Percentiles rank a stretch among this genome's conserved stretches.
These are phyloP conservation scores for Pristionchus japonicus DNA, from an alignment of 2,888 invertebrate species.

Conservation along the genomic window DNA sequence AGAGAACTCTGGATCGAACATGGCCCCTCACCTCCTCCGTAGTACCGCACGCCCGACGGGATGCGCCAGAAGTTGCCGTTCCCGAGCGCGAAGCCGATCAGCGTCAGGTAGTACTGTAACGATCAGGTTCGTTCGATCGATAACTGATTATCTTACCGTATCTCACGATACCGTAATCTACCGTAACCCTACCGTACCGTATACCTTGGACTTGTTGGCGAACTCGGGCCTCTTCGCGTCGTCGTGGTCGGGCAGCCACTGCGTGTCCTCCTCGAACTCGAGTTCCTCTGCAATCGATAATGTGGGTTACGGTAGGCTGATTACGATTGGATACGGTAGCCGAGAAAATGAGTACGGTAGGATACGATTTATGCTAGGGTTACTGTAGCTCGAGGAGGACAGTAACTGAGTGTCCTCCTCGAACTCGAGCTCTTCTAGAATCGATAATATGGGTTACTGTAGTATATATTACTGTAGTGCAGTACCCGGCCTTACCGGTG, in stretches of 20 bases:
- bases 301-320: too few relatives aligned
- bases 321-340: too few relatives aligned
- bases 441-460: too few relatives aligned
- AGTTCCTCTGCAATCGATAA: background rate
- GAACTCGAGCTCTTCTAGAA: too few relatives aligned
- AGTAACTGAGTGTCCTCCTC: too few relatives aligned
- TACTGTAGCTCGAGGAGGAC: too few relatives aligned
- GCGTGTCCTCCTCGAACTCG: background rate
- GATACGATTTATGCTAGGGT: too few relatives aligned
- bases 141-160: background rate
- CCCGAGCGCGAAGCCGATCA: background rate
- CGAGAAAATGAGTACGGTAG: too few relatives aligned
- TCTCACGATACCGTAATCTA: background rate
- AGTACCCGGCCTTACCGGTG: too few relatives aligned
- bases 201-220: background rate
- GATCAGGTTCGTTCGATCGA: background rate
- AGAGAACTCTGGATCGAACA: too few relatives aligned
- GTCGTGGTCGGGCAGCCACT: background rate
- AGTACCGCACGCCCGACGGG: background rate
- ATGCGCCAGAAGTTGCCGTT: background rate
- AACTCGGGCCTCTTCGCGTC: background rate
- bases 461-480: too few relatives aligned
- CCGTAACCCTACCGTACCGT: too few relatives aligned
- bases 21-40: background rate
- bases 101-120: background rate